These are phyloP conservation scores for Malaclemys terrapin DNA, from an alignment of 2,113 vertebrate species.

Conservation along the genomic window DNA sequence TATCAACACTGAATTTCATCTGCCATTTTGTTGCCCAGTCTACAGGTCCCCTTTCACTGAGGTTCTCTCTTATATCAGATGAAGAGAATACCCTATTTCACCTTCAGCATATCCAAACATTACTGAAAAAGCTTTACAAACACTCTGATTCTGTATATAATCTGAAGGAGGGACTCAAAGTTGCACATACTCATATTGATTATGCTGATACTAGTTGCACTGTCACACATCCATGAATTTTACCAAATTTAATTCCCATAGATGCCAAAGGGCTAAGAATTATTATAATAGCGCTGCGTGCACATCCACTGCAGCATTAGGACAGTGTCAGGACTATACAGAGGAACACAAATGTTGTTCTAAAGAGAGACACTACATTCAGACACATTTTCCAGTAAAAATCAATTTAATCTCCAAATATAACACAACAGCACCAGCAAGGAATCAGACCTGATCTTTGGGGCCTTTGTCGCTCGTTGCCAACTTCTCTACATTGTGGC, in stretches of 20 bases:
- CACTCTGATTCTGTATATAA: rapidly evolving
- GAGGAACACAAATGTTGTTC: rapidly evolving
- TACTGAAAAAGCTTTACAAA: neutral
- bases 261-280: neutral
- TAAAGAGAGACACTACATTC: too few species aligned
- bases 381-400: too few species aligned
- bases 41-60: neutral
- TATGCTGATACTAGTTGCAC: neutral
- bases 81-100: neutral
- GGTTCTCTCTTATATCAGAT: neutral
- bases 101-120: neutral
- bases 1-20: too few species aligned
- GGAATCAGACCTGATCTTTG: too few species aligned
- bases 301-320: neutral
- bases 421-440: too few species aligned
- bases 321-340: neutral
- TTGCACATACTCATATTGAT: neutral
- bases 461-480: neutral
- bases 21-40: too few species aligned
- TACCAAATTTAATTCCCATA: neutral
- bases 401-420: too few species aligned
- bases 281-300: neutral
- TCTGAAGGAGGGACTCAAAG: rapidly evolving
- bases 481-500: neutral
- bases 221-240: neutral